phyloP scores from a whole-genome alignment of 2,797 vertebrate species.

The Catostomus latipinnis region DNA sequence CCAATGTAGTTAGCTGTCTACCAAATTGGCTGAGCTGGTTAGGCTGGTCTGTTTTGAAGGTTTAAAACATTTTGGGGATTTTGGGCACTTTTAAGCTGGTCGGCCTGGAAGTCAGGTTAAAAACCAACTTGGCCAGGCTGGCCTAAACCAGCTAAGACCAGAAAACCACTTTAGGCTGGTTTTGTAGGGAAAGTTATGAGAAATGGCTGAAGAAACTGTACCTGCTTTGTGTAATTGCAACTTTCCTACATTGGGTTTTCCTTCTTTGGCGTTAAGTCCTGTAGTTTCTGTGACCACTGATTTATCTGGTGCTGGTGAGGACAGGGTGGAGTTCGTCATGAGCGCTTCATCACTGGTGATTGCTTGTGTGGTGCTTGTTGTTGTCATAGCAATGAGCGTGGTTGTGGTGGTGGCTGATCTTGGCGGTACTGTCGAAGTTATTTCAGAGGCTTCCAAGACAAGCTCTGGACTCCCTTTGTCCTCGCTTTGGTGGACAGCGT shows the following conservation, averaged over 20 bases:
- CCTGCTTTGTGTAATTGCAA: slow-evolving; percentile 79
- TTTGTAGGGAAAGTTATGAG: background rate
- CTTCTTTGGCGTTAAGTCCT: slow-evolving; percentile 70
- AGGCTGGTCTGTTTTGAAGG: too few species aligned
- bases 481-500: slow-evolving; percentile 71
- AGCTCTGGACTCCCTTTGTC: slow-evolving; percentile 71
- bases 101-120: background rate
- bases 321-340: slow-evolving; percentile 47
- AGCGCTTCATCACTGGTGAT: slow-evolving; percentile 15
- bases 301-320: slow-evolving; percentile 60
- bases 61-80: too few species aligned
- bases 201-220: slow-evolving; percentile 50
- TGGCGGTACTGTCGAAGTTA: slow-evolving; percentile 46
- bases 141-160: background rate
- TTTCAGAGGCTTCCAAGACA: slow-evolving; percentile 69
- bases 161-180: background rate
- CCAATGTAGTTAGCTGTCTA: too few species aligned
- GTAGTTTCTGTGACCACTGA: slow-evolving; percentile 66
- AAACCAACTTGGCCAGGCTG: background rate
- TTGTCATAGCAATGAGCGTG: slow-evolving; percentile 38
- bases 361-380: slow-evolving; percentile 45
- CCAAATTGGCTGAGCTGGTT: too few species aligned
- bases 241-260: slow-evolving; percentile 64
- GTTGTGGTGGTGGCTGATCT: slow-evolving; percentile 50
- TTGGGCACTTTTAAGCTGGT: background rate